Conservation (phyloP, 2,888 invertebrate genomes). For the Maniola hyperantus region DNA sequence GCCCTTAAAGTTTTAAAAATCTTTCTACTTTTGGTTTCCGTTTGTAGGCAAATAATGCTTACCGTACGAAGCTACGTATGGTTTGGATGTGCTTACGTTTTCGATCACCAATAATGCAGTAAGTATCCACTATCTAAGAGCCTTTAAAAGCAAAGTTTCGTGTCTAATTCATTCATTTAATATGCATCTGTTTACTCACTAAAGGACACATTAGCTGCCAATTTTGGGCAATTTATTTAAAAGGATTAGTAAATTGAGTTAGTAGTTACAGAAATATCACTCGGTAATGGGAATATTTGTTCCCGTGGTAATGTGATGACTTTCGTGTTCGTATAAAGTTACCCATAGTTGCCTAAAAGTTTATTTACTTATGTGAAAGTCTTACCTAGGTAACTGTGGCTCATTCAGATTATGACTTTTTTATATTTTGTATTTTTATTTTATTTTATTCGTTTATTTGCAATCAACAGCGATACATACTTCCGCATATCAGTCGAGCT, state of each 20-base stretch:
- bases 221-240: neutral
- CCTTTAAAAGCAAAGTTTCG: neutral
- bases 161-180: neutral
- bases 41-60: too few species aligned
- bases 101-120: too few species aligned
- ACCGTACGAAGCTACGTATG: too few species aligned
- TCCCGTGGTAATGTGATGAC: neutral
- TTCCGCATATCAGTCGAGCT: too few species aligned
- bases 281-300: neutral
- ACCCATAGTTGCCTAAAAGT: neutral
- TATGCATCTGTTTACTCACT: slow-evolving; percentile 3
- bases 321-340: neutral
- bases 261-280: neutral
- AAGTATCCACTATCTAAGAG: neutral
- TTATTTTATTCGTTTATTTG: too few species aligned
- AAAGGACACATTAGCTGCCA: neutral
- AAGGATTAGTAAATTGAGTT: neutral
- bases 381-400: too few species aligned
- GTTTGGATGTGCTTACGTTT: too few species aligned
- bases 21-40: too few species aligned
- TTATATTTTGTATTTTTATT: too few species aligned
- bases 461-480: too few species aligned
- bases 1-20: too few species aligned
- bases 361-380: neutral
- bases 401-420: too few species aligned